Conservation (phyloP, 1,140 invertebrate species). For the Panonychus citri region DNA sequence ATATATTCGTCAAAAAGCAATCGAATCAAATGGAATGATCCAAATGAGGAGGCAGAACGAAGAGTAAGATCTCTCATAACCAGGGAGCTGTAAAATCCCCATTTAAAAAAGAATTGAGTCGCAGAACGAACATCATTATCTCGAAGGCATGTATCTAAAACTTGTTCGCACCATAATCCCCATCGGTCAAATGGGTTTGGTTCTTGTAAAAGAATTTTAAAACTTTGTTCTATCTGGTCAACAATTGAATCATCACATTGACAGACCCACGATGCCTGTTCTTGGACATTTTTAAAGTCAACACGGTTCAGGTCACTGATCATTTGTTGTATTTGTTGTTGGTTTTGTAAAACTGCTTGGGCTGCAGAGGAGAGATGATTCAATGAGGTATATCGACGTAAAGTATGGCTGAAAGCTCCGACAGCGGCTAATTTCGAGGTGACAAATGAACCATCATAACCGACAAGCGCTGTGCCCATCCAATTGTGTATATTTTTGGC, state of each 20-base stretch:
- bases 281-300: slow-evolving; percentile 86
- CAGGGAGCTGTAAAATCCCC: slow-evolving; percentile 97
- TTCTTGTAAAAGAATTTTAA: slow-evolving; percentile 72
- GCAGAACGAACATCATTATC: slow-evolving; percentile 23
- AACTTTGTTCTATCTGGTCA: slow-evolving; percentile 66
- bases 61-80: slow-evolving; percentile 83
- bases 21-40: slow-evolving; percentile 92
- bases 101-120: slow-evolving; percentile 83
- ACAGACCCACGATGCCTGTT: slow-evolving; percentile 87
- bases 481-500: slow-evolving; percentile 71
- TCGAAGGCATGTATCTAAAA: slow-evolving; percentile 60
- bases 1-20: slow-evolving; percentile 97
- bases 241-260: slow-evolving; percentile 72
- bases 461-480: slow-evolving; percentile 60
- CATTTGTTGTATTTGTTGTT: slow-evolving; percentile 90
- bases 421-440: slow-evolving; percentile 38
- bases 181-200: slow-evolving; percentile 87
- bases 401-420: slow-evolving; percentile 74
- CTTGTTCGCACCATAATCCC: slow-evolving; percentile 84
- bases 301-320: slow-evolving; percentile 84
- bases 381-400: slow-evolving; percentile 87
- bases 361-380: slow-evolving; percentile 94
- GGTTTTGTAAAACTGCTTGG: slow-evolving; percentile 80
- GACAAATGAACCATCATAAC: slow-evolving; percentile 35
- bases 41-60: slow-evolving; percentile 87